Evolutionary conservation across 92 coral and sea anemone genomes (phyloP).

Genomic region (Actinernus sp.): DNA sequence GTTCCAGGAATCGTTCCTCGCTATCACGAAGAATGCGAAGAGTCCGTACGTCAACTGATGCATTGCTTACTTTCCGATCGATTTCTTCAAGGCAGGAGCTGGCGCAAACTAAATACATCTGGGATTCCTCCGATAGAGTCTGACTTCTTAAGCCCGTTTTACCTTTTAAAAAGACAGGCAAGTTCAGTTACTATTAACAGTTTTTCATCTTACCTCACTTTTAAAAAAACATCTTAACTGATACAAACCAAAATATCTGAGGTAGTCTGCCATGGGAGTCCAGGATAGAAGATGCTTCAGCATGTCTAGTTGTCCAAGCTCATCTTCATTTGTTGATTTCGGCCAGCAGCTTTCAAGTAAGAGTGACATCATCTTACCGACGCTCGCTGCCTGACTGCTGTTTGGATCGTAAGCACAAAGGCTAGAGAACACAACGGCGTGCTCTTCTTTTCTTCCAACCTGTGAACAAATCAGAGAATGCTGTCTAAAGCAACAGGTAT

Average conservation of each 20-base stretch:
- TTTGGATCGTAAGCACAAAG: slow-evolving; percentile 40
- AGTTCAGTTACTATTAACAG: no score
- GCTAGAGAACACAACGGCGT: slow-evolving; percentile 37
- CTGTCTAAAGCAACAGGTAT: no score
- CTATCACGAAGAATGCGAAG: slow-evolving; percentile 31
- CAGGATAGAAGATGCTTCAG: slow-evolving; percentile 76
- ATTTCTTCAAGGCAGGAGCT: slow-evolving; percentile 52
- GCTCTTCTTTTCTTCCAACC: slow-evolving; percentile 27
- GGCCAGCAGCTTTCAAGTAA: slow-evolving; percentile 85
- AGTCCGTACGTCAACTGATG: slow-evolving; percentile 17
- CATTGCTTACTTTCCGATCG: slow-evolving; percentile 25
- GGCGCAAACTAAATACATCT: slow-evolving; percentile 40
- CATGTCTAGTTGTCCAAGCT: slow-evolving; percentile 19
- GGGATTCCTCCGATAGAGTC: slow-evolving; percentile 34
- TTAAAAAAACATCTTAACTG: no score
- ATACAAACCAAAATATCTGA: slow-evolving; percentile 17
- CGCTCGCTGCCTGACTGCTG: slow-evolving; percentile 45
- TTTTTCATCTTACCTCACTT: no score
- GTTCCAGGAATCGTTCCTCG: slow-evolving; percentile 29
- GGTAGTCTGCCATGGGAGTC: slow-evolving; percentile 70
- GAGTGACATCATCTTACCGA: slow-evolving; percentile 66
- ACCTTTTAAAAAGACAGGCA: no score
- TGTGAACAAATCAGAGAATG: no score
- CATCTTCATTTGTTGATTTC: slow-evolving; percentile 3
- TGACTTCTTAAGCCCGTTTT: no score